Evolutionary conservation across 2,797 vertebrate species (phyloP).

Genomic region (Propithecus deckenii): DNA sequence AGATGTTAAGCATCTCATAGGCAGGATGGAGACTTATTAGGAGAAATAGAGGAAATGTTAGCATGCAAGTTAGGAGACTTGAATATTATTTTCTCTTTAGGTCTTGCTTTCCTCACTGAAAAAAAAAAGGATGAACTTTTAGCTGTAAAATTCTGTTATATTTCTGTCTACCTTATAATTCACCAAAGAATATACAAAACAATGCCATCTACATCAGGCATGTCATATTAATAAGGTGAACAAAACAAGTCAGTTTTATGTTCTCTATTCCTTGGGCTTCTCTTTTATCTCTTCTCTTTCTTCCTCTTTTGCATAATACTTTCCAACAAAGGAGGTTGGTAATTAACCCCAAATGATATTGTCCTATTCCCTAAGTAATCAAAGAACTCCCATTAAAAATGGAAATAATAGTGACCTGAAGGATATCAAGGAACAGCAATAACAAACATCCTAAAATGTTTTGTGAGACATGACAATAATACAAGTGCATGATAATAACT

Average conservation of each 20-base stretch:
- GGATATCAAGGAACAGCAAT: background rate
- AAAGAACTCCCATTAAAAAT: slow-evolving; percentile 6
- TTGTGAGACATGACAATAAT: background rate
- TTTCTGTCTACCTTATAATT: background rate
- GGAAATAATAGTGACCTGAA: slow-evolving; percentile 29
- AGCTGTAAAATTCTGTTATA: background rate
- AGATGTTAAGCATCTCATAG: background rate
- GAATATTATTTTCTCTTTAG: slow-evolving; percentile 17
- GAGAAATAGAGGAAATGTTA: background rate
- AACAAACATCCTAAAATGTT: slow-evolving; percentile 49
- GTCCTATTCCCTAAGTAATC: background rate
- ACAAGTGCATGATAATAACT: slow-evolving; percentile 33
- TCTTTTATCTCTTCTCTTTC: background rate
- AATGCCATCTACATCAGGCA: background rate
- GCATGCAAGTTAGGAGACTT: background rate
- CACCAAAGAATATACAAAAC: background rate
- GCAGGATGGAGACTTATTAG: background rate
- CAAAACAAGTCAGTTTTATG: background rate
- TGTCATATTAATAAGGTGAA: background rate
- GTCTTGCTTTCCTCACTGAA: background rate
- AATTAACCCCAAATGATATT: background rate
- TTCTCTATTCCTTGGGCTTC: background rate
- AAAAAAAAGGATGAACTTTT: background rate
- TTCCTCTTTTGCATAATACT: background rate
- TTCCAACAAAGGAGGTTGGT: background rate